These are phyloP conservation scores for Paracentrotus lividus DNA, from an alignment of 53 echinoderm and acorn worm species.

Conservation along the genomic window DNA sequence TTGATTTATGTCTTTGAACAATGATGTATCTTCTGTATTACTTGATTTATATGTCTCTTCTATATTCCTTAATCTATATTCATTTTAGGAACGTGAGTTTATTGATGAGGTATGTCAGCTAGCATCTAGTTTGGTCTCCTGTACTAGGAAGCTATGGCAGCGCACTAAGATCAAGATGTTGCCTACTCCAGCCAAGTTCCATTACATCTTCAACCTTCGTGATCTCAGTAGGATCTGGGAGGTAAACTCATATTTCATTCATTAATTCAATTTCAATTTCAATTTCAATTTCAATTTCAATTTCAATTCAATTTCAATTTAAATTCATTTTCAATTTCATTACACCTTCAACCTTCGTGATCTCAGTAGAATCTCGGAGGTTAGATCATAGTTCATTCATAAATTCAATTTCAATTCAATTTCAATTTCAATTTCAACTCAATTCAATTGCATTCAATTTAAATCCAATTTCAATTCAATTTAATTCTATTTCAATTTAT, in stretches of 20 bases:
- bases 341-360: slow-evolving; percentile 99
- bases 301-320: too few relatives aligned
- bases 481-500: too few relatives aligned
- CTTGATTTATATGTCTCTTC: too few relatives aligned
- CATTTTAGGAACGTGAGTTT: slow-evolving; percentile 88
- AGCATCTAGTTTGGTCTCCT: slow-evolving; percentile 87
- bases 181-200: slow-evolving; percentile 99
- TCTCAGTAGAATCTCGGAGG: slow-evolving; percentile 99
- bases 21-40: too few relatives aligned
- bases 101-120: slow-evolving; percentile 87
- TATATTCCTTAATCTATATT: neutral
- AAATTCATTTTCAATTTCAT: too few relatives aligned
- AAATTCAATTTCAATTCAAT: too few relatives aligned
- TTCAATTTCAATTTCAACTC: too few relatives aligned
- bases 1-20: too few relatives aligned
- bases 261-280: too few relatives aligned
- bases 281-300: too few relatives aligned
- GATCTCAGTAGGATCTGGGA: slow-evolving; percentile 99
- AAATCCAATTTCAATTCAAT: too few relatives aligned
- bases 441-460: too few relatives aligned
- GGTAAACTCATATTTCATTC: slow-evolving; percentile 68
- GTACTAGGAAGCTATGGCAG: slow-evolving; percentile 95
- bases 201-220: slow-evolving; percentile 99
- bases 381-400: slow-evolving; percentile 35
- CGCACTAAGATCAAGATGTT: slow-evolving; percentile 97